Percentiles rank a stretch among this genome's conserved stretches.
Conservation (phyloP, 2,797 vertebrate species). For the Coregonus sp. region DNA sequence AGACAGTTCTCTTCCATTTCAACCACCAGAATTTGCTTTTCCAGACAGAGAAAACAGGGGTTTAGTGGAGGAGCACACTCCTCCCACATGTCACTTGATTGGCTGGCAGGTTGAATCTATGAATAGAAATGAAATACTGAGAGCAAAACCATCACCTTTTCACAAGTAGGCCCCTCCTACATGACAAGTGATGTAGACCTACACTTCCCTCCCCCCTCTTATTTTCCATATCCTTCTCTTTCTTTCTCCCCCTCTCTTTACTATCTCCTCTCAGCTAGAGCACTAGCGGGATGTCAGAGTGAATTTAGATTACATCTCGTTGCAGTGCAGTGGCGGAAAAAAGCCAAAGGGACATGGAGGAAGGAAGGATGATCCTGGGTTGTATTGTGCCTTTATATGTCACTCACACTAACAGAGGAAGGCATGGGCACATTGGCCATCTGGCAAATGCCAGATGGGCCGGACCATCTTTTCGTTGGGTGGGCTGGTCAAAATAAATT, state of each 20-base stretch:
- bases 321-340: conserved; percentile 24
- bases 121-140: conserved; percentile 13
- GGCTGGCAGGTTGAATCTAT: conserved; percentile 52
- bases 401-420: not conserved
- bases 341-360: conserved; percentile 19
- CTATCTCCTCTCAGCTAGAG: conserved; percentile 59
- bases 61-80: conserved; percentile 50
- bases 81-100: conserved; percentile 51
- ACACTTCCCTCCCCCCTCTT: conserved; percentile 17
- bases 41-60: conserved; percentile 53
- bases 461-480: too few relatives aligned
- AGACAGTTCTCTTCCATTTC: not conserved
- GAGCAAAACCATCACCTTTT: conserved; percentile 57
- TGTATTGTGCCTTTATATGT: conserved; percentile 34
- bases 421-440: not conserved
- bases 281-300: conserved; percentile 63
- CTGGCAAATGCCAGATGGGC: too few relatives aligned
- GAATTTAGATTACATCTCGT: conserved; percentile 51
- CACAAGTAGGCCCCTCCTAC: conserved; percentile 45
- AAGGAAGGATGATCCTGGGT: conserved; percentile 23
- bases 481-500: too few relatives aligned
- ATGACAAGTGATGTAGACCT: conserved; percentile 53
- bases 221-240: conserved; percentile 26
- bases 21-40: conserved; percentile 13
- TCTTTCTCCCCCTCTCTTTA: conserved; percentile 47